phyloP scores from a whole-genome alignment of 2,797 vertebrate species.

The Xerus rutilus region DNA sequence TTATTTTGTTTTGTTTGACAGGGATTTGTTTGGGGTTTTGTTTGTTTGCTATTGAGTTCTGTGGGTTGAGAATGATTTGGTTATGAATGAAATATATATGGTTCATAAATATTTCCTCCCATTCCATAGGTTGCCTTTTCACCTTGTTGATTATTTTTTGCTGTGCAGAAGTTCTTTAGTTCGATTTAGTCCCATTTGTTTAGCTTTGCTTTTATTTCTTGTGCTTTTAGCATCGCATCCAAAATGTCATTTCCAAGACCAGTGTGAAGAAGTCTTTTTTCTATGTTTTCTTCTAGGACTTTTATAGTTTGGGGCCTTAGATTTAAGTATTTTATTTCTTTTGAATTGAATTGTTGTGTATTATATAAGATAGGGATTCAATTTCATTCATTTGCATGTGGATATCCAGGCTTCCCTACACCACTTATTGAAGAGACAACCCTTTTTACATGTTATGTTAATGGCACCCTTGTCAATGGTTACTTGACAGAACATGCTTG shows the following conservation, averaged over 20 bases:
- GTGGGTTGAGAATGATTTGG: neutral
- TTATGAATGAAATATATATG: neutral
- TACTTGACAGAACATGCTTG: neutral
- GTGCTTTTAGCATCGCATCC: neutral
- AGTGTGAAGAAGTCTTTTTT: neutral
- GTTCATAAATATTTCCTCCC: neutral
- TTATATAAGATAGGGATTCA: neutral
- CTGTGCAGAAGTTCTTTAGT: neutral
- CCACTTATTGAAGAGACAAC: too few relatives aligned
- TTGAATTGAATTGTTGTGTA: neutral
- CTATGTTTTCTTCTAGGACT: neutral
- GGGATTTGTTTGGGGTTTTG: too few relatives aligned
- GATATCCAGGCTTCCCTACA: neutral
- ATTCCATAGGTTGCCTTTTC: neutral
- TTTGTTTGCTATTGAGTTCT: neutral
- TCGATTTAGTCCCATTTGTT: neutral
- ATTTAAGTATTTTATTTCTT: neutral
- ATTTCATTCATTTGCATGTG: neutral
- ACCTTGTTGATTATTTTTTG: neutral
- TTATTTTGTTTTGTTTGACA: too few relatives aligned
- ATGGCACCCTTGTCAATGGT: neutral
- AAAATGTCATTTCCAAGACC: neutral
- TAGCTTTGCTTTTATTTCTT: constrained; percentile 5
- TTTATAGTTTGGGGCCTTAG: neutral
- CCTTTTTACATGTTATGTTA: neutral